phyloP scores from a whole-genome alignment of 2,797 vertebrate species.

The Poliocrania exsul region DNA sequence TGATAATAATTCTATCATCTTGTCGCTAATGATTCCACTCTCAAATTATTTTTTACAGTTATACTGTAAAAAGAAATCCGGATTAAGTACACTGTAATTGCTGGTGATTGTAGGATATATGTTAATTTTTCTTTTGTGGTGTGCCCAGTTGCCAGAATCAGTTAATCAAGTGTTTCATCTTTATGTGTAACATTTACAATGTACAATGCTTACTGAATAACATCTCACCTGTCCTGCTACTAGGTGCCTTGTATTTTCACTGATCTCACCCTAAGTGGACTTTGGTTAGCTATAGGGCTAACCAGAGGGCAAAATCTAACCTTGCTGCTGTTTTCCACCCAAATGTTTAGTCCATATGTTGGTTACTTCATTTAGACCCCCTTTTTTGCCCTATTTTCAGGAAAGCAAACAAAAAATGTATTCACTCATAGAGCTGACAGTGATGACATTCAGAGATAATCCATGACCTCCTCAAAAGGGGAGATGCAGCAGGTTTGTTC shows the following conservation, averaged over 20 bases:
- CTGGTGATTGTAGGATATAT: conserved; percentile 46
- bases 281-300: neutral
- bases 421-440: neutral
- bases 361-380: neutral
- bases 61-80: neutral
- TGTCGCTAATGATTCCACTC: neutral
- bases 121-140: conserved; percentile 40
- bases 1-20: neutral
- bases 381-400: neutral
- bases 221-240: neutral
- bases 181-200: neutral
- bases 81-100: conserved; percentile 47
- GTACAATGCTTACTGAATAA: neutral
- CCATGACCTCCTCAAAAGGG: neutral
- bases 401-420: neutral
- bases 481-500: neutral
- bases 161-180: conserved; percentile 16
- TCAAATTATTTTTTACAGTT: conserved; percentile 18
- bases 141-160: conserved; percentile 37
- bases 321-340: neutral
- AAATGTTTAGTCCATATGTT: neutral
- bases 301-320: neutral
- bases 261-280: neutral
- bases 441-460: neutral
- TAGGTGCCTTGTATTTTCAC: neutral